phyloP scores from a whole-genome alignment of 2,888 invertebrate species.

The Zhuqinia jingwanae region DNA sequence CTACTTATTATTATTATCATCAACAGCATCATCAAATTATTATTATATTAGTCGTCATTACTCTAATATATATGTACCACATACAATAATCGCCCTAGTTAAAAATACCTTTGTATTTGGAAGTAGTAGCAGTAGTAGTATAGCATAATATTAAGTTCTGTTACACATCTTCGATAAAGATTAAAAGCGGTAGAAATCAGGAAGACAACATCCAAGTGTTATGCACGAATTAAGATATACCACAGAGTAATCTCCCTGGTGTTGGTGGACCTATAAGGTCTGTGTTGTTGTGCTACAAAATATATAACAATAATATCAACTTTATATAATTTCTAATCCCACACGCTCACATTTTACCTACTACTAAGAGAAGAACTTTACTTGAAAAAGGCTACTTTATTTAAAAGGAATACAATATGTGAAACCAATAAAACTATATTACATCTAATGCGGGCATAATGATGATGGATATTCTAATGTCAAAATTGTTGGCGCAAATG shows the following conservation, averaged over 20 bases:
- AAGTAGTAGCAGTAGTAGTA: background rate
- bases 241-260: background rate
- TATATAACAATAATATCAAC: background rate
- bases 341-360: too few relatives aligned
- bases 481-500: too few relatives aligned
- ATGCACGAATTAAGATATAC: constrained; percentile 21
- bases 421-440: too few relatives aligned
- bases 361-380: too few relatives aligned
- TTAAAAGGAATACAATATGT: too few relatives aligned
- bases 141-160: constrained; percentile 1
- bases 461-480: too few relatives aligned
- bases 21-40: background rate
- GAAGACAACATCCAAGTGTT: constrained; percentile 32
- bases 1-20: background rate
- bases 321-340: too few relatives aligned
- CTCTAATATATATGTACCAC: background rate
- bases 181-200: constrained; percentile 26
- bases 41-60: too few relatives aligned
- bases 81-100: background rate
- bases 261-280: constrained; percentile 24
- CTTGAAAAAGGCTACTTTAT: too few relatives aligned
- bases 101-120: background rate
- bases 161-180: background rate
- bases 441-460: too few relatives aligned
- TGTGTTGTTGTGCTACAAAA: constrained; percentile 3